phyloP scores from a whole-genome alignment of 2,113 vertebrate species.

The Miniopterus natalensis region DNA sequence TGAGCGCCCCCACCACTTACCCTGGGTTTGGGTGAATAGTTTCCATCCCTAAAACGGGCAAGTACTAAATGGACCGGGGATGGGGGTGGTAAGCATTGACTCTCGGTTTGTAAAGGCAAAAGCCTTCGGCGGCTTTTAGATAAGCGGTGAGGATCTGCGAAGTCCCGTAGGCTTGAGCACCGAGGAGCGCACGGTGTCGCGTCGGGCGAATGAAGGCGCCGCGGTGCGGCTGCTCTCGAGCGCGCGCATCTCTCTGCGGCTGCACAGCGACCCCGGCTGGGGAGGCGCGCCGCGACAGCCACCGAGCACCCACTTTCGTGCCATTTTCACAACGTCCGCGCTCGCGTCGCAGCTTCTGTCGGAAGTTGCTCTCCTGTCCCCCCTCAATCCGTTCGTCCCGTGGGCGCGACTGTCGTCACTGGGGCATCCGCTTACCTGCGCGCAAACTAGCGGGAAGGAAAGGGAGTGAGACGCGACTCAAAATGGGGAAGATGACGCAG shows the following conservation, averaged over 20 bases:
- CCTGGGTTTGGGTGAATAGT: neutral
- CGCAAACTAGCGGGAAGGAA: neutral
- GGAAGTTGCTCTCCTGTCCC: neutral
- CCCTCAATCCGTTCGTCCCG: neutral
- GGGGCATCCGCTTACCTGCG: neutral
- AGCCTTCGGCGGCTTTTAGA: neutral
- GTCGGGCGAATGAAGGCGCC: neutral
- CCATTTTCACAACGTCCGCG: neutral
- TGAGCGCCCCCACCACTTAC: neutral
- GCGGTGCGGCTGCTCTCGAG: rapidly evolving
- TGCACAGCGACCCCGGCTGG: neutral
- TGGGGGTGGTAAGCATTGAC: rapidly evolving
- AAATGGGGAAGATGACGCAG: neutral
- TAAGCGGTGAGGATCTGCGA: neutral
- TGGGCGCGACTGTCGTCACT: too few relatives aligned
- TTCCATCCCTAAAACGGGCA: neutral
- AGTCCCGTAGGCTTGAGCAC: neutral
- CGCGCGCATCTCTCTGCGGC: neutral
- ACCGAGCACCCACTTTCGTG: neutral
- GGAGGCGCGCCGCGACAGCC: neutral
- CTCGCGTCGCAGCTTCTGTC: neutral
- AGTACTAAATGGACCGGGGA: neutral
- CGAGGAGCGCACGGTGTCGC: neutral
- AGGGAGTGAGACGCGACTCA: neutral
- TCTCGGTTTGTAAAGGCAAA: neutral